A percentile compares a stretch with the other conserved stretches of the same genome.
These are phyloP conservation scores for Drosophila pallidifrons DNA, from an alignment of 1,140 invertebrate species.

Conservation along the genomic window DNA sequence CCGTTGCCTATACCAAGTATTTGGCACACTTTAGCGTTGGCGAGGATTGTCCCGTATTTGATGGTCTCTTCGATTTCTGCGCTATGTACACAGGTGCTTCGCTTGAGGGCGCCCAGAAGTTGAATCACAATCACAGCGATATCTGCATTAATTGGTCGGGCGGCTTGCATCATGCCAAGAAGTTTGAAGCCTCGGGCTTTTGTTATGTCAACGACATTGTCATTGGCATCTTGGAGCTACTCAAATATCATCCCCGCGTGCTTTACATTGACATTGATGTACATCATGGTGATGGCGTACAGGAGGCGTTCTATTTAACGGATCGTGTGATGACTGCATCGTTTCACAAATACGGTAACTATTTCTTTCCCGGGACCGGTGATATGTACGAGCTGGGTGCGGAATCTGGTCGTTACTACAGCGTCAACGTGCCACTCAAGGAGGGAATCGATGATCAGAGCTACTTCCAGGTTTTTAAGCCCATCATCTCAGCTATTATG, in stretches of 20 bases:
- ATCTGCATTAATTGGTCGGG: slow-evolving; percentile 99
- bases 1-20: slow-evolving; percentile 93
- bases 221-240: slow-evolving; percentile 97
- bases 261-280: slow-evolving; percentile 99
- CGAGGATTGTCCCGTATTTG: slow-evolving; percentile 99
- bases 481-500: slow-evolving; percentile 97
- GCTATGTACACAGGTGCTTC: slow-evolving; percentile 99
- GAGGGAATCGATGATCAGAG: slow-evolving; percentile 98
- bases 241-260: slow-evolving; percentile 98
- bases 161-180: slow-evolving; percentile 99
- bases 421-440: slow-evolving; percentile 98
- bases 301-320: slow-evolving; percentile 99
- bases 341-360: slow-evolving; percentile 99
- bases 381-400: slow-evolving; percentile 99
- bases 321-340: slow-evolving; percentile 99
- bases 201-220: slow-evolving; percentile 96
- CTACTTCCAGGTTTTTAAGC: slow-evolving; percentile 97
- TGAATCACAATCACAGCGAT: slow-evolving; percentile 97
- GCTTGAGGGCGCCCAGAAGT: slow-evolving; percentile 96
- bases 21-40: slow-evolving; percentile 98
- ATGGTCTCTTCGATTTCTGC: slow-evolving; percentile 99
- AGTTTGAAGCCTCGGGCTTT: slow-evolving; percentile 96
- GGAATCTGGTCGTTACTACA: slow-evolving; percentile 97
- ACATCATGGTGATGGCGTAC: slow-evolving; percentile 99
- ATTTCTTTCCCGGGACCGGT: slow-evolving; percentile 99